A percentile compares a stretch with the other conserved stretches of the same genome.
These are phyloP conservation scores for Ictalurus punctatus DNA, from an alignment of 2,113 vertebrate species.

Conservation along the genomic window DNA sequence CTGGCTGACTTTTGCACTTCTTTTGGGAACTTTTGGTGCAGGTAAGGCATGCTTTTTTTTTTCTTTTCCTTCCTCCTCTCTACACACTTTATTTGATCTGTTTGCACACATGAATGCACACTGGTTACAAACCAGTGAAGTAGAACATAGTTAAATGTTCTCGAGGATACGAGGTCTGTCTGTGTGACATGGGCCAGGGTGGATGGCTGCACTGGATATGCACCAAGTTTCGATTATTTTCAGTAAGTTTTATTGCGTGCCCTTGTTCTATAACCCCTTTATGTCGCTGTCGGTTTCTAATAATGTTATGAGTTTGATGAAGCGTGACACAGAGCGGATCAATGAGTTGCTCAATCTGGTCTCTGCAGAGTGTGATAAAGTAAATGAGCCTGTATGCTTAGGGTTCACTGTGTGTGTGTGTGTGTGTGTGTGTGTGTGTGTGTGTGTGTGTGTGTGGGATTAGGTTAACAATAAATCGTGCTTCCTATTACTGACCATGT, in stretches of 20 bases:
- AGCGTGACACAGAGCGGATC: constrained; percentile 16
- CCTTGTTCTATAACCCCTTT: neutral
- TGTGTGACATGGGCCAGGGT: neutral
- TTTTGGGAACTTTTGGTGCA: constrained; percentile 83
- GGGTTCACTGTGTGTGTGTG: neutral
- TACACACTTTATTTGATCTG: neutral
- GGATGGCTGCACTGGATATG: neutral
- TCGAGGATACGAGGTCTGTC: too few species aligned
- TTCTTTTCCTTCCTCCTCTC: neutral
- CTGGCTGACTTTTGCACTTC: constrained; percentile 77
- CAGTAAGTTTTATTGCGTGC: neutral
- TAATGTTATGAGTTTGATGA: constrained; percentile 17
- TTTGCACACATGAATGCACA: neutral
- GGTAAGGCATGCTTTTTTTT: constrained; percentile 68
- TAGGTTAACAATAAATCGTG: constrained; percentile 6
- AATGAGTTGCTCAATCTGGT: constrained; percentile 6
- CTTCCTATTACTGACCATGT: constrained; percentile 4
- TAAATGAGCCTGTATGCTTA: neutral
- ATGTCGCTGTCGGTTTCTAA: constrained; percentile 29
- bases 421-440: neutral
- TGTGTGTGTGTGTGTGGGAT: neutral
- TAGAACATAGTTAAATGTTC: too few species aligned
- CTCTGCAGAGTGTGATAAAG: neutral
- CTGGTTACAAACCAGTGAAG: neutral
- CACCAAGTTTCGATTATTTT: neutral